Conservation (phyloP, 1,140 invertebrate genomes). For the Oreohelix idahoensis region DNA sequence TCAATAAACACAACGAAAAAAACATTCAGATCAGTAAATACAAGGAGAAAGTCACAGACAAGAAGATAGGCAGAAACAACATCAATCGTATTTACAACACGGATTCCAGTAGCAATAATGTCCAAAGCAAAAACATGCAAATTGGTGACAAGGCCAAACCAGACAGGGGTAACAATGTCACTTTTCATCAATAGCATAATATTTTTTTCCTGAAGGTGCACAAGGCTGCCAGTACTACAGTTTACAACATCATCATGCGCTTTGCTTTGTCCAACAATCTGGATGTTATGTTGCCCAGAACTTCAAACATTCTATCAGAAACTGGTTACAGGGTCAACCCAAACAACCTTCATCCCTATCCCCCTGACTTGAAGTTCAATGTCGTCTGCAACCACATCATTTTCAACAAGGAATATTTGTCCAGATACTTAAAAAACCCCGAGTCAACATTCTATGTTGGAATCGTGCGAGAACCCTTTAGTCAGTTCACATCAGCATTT, state of each 20-base stretch:
- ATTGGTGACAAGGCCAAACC: no score
- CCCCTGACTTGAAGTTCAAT: slow-evolving; percentile 34
- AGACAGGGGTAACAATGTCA: no score
- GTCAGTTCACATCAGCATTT: slow-evolving; percentile 60
- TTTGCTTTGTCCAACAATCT: slow-evolving; percentile 52
- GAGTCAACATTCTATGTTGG: slow-evolving; percentile 57
- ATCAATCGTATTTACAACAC: neutral
- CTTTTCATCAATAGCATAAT: neutral
- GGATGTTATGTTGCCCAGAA: slow-evolving; percentile 52
- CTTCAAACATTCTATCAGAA: slow-evolving; percentile 43
- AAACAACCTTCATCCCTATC: slow-evolving; percentile 32
- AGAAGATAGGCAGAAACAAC: no score
- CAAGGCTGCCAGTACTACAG: neutral
- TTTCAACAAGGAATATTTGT: slow-evolving; percentile 51
- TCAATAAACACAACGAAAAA: no score
- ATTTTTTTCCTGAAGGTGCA: neutral
- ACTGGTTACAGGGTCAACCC: slow-evolving; percentile 23
- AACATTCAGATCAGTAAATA: no score
- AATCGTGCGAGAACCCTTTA: slow-evolving; percentile 60
- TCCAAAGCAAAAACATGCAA: neutral
- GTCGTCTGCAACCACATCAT: slow-evolving; percentile 60
- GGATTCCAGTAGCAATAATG: no score
- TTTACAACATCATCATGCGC: neutral
- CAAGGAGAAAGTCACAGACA: neutral
- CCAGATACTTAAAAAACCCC: slow-evolving; percentile 42